A percentile compares a stretch with the other conserved stretches of the same genome.
Conservation (phyloP, 2,888 invertebrate species). For the Ephialtes manifestator region DNA sequence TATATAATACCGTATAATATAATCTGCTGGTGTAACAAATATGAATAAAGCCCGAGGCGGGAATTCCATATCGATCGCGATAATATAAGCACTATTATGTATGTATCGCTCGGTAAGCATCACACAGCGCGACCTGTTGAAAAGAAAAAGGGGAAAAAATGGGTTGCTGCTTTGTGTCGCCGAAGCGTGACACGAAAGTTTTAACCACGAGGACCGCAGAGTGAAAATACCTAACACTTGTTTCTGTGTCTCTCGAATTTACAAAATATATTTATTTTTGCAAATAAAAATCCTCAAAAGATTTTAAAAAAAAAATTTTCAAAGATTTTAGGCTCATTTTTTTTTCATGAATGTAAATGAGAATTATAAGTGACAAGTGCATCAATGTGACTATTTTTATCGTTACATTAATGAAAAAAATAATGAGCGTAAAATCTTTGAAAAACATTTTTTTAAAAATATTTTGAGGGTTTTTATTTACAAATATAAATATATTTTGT, state of each 20-base stretch:
- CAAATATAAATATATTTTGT: too few relatives aligned
- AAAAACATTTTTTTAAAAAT: too few relatives aligned
- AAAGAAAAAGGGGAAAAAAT: conserved; percentile 25
- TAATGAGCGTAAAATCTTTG: too few relatives aligned
- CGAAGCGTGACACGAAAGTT: conserved; percentile 47
- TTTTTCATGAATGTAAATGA: too few relatives aligned
- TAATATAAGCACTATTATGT: conserved; percentile 11
- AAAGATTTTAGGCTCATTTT: too few relatives aligned
- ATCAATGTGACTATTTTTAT: too few relatives aligned
- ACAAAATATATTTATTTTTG: too few relatives aligned
- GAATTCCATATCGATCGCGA: conserved; percentile 25
- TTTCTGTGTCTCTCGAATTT: not conserved
- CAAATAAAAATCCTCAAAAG: too few relatives aligned
- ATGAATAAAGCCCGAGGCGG: not conserved
- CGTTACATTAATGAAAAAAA: too few relatives aligned
- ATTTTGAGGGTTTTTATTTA: too few relatives aligned
- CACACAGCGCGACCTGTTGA: conserved; percentile 1
- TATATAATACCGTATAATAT: not conserved
- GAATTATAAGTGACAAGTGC: too few relatives aligned
- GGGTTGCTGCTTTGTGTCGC: conserved; percentile 10
- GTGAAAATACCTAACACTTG: not conserved
- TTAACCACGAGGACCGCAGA: conserved; percentile 13
- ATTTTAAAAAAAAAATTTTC: too few relatives aligned
- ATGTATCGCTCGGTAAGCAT: conserved; percentile 33
- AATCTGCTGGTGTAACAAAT: not conserved